Base-by-base conservation (phyloP, 1,140 invertebrate genomes). In the Lordiphosa stackelbergi region DNA sequence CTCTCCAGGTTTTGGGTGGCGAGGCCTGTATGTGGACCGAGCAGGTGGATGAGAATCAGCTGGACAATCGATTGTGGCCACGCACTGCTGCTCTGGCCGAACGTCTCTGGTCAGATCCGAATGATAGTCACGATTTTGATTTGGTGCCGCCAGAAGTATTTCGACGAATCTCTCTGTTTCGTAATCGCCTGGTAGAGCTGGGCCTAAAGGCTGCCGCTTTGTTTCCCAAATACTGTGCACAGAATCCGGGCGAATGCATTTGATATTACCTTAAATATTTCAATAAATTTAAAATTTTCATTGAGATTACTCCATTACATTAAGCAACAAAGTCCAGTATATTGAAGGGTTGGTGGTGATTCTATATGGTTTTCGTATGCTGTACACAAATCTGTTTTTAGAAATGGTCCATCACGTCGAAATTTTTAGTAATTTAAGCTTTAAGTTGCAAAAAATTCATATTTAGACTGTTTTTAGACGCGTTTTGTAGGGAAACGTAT, bases 11-110 rank as follows among this genome's bases (percentile, higher is more conserved):
- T 7, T 64, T 93, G 2, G 93, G 93, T 0, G 93, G 91, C 3
- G 92, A 93, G 71, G 92, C 90, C 0, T 92, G 92, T 28, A 87
- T 94, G 42, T 94, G 93, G 93, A 92, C 89, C 19, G 93, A 94
- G 72, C 92, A 93, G 87, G 86, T 90, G 9, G 90, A 91, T 65
- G 89, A 90, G 38, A 88, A 88, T 38, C 88, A 90, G 70, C 73
- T 93, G 48, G 93, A 92, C 66, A 89, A 90, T 66, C 90, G 92
- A 86, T 86, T 93, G 59, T 95, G 93, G 93, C 93, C 92, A 10
- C 88, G 93, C 42, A 90, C 91, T 5, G 90, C 91, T 0, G 93
- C 92, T 1, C 86, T 93, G 42, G 93, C 90, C 4, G 93, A 91
- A 89, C 90, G 91, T 60, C 60, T 88, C n/a, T 88, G 87, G 87